Evolutionary conservation across 2,797 vertebrate species (phyloP).

Genomic region (Acanthornis magna): DNA sequence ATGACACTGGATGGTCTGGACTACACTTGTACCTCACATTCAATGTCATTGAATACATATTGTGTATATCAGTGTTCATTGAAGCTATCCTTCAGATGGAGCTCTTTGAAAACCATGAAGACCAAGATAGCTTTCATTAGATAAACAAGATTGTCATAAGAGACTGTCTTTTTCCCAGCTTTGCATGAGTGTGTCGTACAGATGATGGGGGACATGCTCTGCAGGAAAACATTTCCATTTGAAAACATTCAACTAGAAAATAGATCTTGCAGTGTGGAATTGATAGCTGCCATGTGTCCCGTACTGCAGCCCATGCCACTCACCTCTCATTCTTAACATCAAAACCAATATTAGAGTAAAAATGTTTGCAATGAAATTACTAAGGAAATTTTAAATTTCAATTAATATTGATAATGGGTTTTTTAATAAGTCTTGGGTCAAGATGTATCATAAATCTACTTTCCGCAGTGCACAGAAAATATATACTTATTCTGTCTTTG

Average conservation of each 20-base stretch:
- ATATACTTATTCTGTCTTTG: constrained; percentile 41
- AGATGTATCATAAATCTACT: constrained; percentile 73
- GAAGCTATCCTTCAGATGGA: neutral
- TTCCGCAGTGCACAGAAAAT: constrained; percentile 62
- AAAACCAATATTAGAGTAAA: constrained; percentile 64
- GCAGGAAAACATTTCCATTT: neutral
- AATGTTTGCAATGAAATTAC: constrained; percentile 69
- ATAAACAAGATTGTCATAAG: neutral
- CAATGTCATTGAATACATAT: neutral
- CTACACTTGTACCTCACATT: neutral
- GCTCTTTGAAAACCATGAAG: neutral
- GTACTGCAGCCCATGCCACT: neutral
- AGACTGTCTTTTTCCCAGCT: neutral
- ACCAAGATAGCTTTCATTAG: neutral
- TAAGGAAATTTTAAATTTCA: constrained; percentile 69
- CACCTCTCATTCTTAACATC: constrained; percentile 29
- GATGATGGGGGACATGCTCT: neutral
- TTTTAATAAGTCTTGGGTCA: constrained; percentile 75
- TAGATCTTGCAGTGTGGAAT: constrained; percentile 9
- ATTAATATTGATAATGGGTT: constrained; percentile 72
- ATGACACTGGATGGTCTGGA: neutral
- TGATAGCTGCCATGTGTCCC: constrained; percentile 31
- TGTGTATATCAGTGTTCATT: neutral
- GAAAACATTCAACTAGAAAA: neutral
- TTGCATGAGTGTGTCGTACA: neutral